These are phyloP conservation scores for Shinisaurus crocodilurus DNA, from an alignment of 2,113 vertebrate species.

Conservation along the genomic window DNA sequence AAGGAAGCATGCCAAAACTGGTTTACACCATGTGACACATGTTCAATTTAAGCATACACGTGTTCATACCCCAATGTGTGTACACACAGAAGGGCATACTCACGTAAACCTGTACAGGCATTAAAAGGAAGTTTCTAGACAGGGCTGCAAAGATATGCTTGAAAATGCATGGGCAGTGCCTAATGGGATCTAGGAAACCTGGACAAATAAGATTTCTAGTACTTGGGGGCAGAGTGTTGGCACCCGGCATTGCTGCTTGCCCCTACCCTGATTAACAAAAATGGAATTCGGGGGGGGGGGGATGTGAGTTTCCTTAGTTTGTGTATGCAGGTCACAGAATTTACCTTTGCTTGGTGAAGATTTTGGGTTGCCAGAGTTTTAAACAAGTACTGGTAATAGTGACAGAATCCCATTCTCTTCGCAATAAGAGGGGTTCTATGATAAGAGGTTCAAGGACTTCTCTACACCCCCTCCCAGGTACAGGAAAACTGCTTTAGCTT, in stretches of 20 bases:
- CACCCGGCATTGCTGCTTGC: background rate
- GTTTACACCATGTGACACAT: no score
- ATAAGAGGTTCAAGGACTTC: background rate
- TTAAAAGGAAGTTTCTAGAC: background rate
- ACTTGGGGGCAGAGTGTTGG: background rate
- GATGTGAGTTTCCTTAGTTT: background rate
- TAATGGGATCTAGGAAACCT: background rate
- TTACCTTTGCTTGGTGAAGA: background rate
- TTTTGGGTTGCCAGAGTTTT: background rate
- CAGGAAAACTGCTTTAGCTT: background rate
- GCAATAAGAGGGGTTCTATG: background rate
- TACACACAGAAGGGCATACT: no score
- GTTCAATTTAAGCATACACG: no score
- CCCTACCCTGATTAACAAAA: background rate
- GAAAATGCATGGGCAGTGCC: background rate
- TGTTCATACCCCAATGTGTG: no score
- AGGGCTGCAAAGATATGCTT: background rate
- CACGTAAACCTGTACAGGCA: background rate
- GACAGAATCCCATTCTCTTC: background rate
- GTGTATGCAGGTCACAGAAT: background rate
- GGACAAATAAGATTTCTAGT: background rate
- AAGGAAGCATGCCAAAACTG: no score
- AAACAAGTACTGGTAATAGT: background rate
- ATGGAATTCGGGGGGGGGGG: background rate
- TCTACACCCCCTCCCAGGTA: background rate